Evolutionary conservation across 2,888 invertebrate genomes (phyloP).

Genomic region (Parnassius mnemosyne): DNA sequence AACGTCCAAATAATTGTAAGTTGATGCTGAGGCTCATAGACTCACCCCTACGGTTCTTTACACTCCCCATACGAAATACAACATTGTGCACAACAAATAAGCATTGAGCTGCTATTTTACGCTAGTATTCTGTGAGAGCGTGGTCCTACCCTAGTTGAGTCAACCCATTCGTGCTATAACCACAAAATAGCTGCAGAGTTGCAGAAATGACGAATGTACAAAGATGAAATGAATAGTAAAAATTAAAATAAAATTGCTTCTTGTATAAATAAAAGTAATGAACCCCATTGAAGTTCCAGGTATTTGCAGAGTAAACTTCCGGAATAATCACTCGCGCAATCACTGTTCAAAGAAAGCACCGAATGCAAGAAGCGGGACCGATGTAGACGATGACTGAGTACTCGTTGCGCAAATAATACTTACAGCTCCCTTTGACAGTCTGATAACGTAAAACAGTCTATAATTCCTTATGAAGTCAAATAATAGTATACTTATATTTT

Average conservation of each 20-base stretch:
- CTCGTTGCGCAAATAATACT: conserved; percentile 19
- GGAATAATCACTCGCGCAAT: conserved; percentile 10
- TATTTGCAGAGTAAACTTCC: conserved; percentile 13
- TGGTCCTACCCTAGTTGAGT: too few relatives aligned
- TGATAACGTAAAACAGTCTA: conserved; percentile 1
- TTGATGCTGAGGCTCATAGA: too few relatives aligned
- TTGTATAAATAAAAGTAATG: neutral
- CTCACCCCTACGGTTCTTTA: too few relatives aligned
- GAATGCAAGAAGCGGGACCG: conserved; percentile 11
- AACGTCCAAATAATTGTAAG: too few relatives aligned
- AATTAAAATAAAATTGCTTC: neutral
- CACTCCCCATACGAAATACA: too few relatives aligned
- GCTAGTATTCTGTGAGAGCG: too few relatives aligned
- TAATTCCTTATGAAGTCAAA: conserved; percentile 4
- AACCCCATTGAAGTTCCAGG: neutral
- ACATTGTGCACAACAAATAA: too few relatives aligned
- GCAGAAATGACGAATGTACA: too few relatives aligned
- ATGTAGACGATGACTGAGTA: conserved; percentile 7
- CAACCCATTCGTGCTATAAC: too few relatives aligned
- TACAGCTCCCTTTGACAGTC: conserved; percentile 10
- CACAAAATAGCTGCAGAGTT: too few relatives aligned
- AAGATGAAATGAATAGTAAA: neutral
- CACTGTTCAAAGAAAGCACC: conserved; percentile 15
- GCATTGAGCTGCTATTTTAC: too few relatives aligned
- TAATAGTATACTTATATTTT: neutral